Percentiles rank a stretch among this genome's conserved stretches.
Conservation (phyloP, 1,140 invertebrate species). For the Anoplolepis gracilipes region DNA sequence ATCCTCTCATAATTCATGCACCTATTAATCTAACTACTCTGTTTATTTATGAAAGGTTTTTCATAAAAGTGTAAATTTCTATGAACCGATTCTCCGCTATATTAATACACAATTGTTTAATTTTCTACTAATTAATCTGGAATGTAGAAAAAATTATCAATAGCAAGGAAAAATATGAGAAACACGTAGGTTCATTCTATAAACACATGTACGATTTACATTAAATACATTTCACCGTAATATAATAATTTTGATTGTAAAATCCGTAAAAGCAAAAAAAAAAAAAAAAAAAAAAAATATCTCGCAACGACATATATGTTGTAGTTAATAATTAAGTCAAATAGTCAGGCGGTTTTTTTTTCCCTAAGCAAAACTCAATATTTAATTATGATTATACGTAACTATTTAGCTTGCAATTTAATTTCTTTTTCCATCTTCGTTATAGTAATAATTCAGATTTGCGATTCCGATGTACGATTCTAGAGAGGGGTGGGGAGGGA, state of each 20-base stretch:
- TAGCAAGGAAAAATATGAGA: background rate
- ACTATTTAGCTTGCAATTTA: conserved; percentile 18
- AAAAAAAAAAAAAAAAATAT: too few relatives aligned
- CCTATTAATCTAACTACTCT: too few relatives aligned
- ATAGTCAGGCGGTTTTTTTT: conserved; percentile 9
- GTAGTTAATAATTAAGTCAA: conserved; percentile 31
- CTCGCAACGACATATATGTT: background rate
- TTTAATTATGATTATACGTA: background rate
- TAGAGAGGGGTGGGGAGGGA: background rate
- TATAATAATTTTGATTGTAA: background rate
- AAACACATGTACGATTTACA: background rate
- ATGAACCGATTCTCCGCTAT: background rate
- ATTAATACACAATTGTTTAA: background rate
- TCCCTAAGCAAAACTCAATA: conserved; percentile 14
- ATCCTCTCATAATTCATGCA: background rate
- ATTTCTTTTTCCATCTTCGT: background rate
- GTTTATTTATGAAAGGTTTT: background rate
- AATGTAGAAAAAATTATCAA: background rate
- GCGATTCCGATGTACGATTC: conserved; percentile 17
- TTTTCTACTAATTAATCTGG: background rate
- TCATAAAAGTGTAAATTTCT: too few relatives aligned
- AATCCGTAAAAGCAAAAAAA: background rate
- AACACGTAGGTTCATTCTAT: background rate
- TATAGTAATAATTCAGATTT: conserved; percentile 19
- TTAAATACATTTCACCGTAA: background rate